Conservation (phyloP, 2,113 vertebrate species). For the Nothocercus nigrocapillus region DNA sequence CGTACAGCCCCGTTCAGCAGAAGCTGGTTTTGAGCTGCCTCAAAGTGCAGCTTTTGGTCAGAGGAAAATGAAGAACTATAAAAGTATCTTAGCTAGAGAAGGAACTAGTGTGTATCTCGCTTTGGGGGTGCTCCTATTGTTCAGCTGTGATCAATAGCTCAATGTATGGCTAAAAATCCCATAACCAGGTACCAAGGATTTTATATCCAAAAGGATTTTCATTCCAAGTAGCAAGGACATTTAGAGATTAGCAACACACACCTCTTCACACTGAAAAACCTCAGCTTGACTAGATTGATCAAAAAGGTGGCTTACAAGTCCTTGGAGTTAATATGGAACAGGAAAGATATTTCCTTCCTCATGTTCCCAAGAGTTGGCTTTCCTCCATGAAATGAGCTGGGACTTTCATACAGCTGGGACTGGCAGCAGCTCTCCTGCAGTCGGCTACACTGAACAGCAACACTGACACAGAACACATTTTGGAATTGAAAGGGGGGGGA, state of each 20-base stretch:
- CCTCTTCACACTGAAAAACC: background rate
- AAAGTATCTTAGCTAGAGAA: background rate
- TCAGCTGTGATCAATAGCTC: background rate
- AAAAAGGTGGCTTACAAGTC: background rate
- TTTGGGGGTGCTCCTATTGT: background rate
- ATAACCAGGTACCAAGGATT: background rate
- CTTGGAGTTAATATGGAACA: slow-evolving; percentile 2
- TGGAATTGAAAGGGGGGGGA: background rate
- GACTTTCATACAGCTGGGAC: background rate
- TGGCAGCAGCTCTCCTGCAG: background rate
- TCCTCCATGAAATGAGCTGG: background rate
- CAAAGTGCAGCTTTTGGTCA: background rate
- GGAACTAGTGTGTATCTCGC: background rate
- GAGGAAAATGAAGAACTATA: background rate
- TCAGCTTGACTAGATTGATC: background rate
- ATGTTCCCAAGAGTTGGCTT: background rate
- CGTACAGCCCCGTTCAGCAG: background rate
- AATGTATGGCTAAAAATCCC: background rate
- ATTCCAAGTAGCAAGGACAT: background rate
- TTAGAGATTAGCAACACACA: background rate
- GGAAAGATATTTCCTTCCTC: slow-evolving; percentile 64
- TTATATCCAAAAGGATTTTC: background rate
- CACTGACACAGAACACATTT: background rate
- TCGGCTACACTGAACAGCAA: background rate
- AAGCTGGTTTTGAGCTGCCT: background rate